Conservation (phyloP, 1,140 invertebrate species). For the Neotoxoptera formosana region DNA sequence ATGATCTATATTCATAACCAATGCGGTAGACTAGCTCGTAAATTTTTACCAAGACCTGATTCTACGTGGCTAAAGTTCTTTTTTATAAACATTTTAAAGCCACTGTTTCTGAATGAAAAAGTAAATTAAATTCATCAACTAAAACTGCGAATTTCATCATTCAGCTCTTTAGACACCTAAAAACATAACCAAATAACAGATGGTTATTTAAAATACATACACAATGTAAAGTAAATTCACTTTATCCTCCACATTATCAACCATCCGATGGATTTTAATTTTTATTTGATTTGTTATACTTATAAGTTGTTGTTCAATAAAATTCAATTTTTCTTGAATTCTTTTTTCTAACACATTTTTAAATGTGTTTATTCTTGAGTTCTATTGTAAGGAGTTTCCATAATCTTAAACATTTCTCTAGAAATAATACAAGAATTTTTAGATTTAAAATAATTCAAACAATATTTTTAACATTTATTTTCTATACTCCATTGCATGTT, state of each 20-base stretch:
- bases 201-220: background rate
- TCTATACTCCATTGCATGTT: background rate
- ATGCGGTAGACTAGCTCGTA: constrained; percentile 85
- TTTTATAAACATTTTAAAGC: constrained; percentile 95
- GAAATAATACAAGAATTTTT: constrained; percentile 59
- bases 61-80: constrained; percentile 91
- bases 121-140: constrained; percentile 93
- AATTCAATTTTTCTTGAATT: constrained; percentile 84
- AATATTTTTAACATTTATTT: background rate
- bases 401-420: constrained; percentile 74
- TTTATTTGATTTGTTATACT: constrained; percentile 92
- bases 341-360: constrained; percentile 75
- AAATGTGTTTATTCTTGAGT: constrained; percentile 74
- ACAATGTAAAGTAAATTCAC: constrained; percentile 63
- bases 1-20: constrained; percentile 88
- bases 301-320: constrained; percentile 88
- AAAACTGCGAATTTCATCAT: constrained; percentile 95
- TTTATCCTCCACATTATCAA: constrained; percentile 91
- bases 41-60: constrained; percentile 81
- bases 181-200: constrained; percentile 44
- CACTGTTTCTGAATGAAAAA: constrained; percentile 88
- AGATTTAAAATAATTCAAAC: background rate
- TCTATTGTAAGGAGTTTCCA: constrained; percentile 78
- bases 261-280: constrained; percentile 92
- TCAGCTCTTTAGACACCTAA: constrained; percentile 87